Conservation (phyloP, 2,113 vertebrate genomes). For the Rostratula benghalensis region DNA sequence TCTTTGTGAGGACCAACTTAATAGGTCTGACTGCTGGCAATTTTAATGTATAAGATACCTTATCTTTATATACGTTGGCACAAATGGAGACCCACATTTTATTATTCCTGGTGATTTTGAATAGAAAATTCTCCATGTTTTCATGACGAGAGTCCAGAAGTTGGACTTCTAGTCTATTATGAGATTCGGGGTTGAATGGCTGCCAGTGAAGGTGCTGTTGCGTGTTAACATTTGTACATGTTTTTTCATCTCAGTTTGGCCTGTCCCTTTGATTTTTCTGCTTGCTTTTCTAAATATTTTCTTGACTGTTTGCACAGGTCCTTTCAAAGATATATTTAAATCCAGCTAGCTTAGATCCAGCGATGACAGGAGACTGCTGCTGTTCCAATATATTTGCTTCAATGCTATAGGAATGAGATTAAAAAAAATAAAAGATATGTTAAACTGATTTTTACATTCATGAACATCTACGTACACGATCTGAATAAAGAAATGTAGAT, state of each 20-base stretch:
- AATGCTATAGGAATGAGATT: background rate
- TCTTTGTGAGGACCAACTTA: background rate
- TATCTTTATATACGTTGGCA: background rate
- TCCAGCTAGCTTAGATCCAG: background rate
- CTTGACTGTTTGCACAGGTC: background rate
- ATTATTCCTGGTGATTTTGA: background rate
- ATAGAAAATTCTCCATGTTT: background rate
- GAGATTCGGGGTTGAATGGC: background rate
- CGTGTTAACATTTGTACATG: background rate
- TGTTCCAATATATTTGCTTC: background rate
- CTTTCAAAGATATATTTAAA: background rate
- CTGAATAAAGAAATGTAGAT: background rate
- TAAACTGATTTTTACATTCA: background rate
- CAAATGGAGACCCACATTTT: background rate
- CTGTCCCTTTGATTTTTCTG: background rate
- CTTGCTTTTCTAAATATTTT: background rate
- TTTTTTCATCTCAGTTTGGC: background rate
- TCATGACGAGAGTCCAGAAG: background rate
- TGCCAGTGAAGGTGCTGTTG: background rate
- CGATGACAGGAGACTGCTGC: background rate
- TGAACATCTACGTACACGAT: background rate
- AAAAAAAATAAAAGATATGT: background rate
- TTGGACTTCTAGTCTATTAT: background rate
- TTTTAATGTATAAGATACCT: background rate
- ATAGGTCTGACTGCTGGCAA: background rate